Conservation (phyloP, 2,888 invertebrate species). For the Acanthoscelides obtectus region DNA sequence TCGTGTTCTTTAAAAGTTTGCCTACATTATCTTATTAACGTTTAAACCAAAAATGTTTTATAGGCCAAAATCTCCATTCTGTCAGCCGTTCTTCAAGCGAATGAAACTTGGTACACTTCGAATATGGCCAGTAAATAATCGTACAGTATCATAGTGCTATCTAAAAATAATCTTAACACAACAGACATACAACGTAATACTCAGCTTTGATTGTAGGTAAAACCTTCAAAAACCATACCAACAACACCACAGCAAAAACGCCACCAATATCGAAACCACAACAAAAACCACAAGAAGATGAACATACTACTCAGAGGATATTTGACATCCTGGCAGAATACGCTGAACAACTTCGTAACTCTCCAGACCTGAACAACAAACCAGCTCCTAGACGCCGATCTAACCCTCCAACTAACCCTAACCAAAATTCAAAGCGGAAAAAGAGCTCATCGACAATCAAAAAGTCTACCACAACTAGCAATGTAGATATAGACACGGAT, state of each 20-base stretch:
- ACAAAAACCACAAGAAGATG: slow-evolving; percentile 76
- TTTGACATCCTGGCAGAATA: slow-evolving; percentile 76
- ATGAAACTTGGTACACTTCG: too few relatives aligned
- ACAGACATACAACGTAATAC: background rate
- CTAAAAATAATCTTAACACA: background rate
- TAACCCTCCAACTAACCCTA: slow-evolving; percentile 68
- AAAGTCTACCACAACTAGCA: slow-evolving; percentile 46
- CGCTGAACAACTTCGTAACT: slow-evolving; percentile 73
- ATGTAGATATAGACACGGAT: slow-evolving; percentile 51
- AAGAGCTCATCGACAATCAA: slow-evolving; percentile 58
- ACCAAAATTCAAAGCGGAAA: slow-evolving; percentile 66
- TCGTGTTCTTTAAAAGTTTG: background rate
- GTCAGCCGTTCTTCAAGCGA: too few relatives aligned
- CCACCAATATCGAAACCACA: slow-evolving; percentile 62
- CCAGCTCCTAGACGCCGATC: slow-evolving; percentile 73
- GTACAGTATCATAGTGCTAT: too few relatives aligned
- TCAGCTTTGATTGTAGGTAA: slow-evolving; percentile 32
- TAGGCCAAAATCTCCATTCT: too few relatives aligned
- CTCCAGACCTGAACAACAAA: slow-evolving; percentile 74
- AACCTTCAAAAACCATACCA: slow-evolving; percentile 54
- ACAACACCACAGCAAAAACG: slow-evolving; percentile 53
- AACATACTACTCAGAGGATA: slow-evolving; percentile 74
- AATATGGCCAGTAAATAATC: too few relatives aligned
- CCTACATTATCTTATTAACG: too few relatives aligned
- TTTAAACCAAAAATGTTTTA: too few relatives aligned